Percentiles rank a stretch among this genome's conserved stretches.
phyloP scores from a whole-genome alignment of 2,797 vertebrate species.

The Poeciliopsis gracilis region DNA sequence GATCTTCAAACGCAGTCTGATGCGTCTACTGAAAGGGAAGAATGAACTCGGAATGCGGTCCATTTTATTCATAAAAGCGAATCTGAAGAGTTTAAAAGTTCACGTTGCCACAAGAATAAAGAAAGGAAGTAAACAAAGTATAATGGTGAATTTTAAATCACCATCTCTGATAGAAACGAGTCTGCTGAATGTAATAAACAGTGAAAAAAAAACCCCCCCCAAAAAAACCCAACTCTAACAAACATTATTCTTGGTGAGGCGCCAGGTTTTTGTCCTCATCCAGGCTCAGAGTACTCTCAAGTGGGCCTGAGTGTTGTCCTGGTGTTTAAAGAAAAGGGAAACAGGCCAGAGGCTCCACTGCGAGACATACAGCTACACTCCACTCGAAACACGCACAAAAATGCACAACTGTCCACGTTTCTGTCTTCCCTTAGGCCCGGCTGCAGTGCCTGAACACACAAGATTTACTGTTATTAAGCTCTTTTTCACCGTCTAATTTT shows the following conservation, averaged over 20 bases:
- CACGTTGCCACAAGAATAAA: conserved; percentile 13
- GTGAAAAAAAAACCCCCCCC: conserved; percentile 66
- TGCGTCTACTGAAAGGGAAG: conserved; percentile 34
- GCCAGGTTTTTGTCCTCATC: conserved; percentile 79
- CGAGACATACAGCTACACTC: conserved; percentile 73
- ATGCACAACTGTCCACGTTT: conserved; percentile 6
- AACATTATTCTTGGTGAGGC: conserved; percentile 81
- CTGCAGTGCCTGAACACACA: not conserved
- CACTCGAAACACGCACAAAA: conserved; percentile 55
- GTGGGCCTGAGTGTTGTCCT: conserved; percentile 81
- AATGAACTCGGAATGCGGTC: conserved; percentile 24
- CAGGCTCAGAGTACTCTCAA: conserved; percentile 77
- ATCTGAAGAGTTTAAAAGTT: conserved; percentile 7
- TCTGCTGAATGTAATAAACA: conserved; percentile 78
- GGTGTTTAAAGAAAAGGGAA: conserved; percentile 73
- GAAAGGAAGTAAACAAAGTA: not conserved
- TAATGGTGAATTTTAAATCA: not conserved
- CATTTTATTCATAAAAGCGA: conserved; percentile 36
- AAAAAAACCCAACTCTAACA: conserved; percentile 68
- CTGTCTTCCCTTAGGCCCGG: too few species aligned
- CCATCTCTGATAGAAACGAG: conserved; percentile 12
- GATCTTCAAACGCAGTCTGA: conserved; percentile 59
- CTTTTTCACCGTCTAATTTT: not conserved
- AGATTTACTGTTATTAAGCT: not conserved
- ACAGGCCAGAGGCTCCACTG: conserved; percentile 66